Evolutionary conservation across 2,113 vertebrate genomes (phyloP).

Genomic region (Salvelinus sp.): DNA sequence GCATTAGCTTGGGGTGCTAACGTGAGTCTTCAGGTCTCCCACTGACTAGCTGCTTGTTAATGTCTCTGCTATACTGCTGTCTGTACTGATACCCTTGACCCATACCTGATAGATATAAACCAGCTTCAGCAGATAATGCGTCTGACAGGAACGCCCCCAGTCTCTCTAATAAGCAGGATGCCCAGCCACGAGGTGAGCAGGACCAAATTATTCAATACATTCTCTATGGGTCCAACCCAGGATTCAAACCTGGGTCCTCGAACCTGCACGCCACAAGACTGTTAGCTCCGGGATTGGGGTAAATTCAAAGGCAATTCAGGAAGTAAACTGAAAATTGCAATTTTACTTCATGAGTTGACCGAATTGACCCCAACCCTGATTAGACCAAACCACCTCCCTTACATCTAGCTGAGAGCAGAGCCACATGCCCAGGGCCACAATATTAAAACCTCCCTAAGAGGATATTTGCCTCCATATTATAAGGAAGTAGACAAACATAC

Average conservation of each 20-base stretch:
- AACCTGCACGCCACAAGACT: no score
- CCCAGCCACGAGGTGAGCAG: constrained; percentile 98
- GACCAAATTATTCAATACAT: constrained; percentile 24
- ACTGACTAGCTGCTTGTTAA: constrained; percentile 43
- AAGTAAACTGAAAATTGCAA: no score
- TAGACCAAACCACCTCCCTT: no score
- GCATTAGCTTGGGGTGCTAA: background rate
- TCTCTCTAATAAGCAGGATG: constrained; percentile 99
- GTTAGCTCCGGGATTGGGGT: no score
- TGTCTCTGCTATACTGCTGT: constrained; percentile 74
- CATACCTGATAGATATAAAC: constrained; percentile 97
- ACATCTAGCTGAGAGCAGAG: no score
- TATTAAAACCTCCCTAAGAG: no score
- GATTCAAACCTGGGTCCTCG: background rate
- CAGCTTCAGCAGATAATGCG: constrained; percentile 99
- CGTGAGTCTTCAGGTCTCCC: background rate
- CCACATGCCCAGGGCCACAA: no score
- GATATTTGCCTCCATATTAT: no score
- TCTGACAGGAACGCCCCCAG: constrained; percentile 97
- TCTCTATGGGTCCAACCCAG: background rate
- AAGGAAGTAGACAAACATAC: background rate
- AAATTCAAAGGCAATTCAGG: no score
- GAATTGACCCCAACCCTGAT: no score
- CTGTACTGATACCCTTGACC: constrained; percentile 85
- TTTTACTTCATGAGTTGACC: no score